phyloP scores from a whole-genome alignment of 2,113 vertebrate genomes.

The Columbina picui region DNA sequence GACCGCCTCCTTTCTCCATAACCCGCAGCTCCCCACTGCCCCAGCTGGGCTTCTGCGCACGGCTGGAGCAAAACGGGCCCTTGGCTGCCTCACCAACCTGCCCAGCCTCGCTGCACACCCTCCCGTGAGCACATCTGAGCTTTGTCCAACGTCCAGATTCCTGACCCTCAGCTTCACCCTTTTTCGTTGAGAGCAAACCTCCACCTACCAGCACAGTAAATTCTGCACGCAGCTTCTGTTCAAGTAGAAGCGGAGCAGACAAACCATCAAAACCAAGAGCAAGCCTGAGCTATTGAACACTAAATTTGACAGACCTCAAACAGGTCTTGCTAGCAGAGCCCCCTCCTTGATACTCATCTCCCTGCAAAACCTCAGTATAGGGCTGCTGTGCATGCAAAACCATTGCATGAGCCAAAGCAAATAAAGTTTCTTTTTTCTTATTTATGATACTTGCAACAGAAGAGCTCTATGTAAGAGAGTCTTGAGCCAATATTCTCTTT shows the following conservation, averaged over 20 bases:
- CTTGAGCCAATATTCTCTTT: neutral
- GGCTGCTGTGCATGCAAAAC: neutral
- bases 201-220: neutral
- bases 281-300: neutral
- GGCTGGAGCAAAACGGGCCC: neutral
- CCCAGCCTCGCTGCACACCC: fast-evolving
- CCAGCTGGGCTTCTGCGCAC: neutral
- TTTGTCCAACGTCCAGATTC: neutral
- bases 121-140: fast-evolving
- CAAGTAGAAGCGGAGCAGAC: neutral
- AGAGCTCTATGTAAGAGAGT: neutral
- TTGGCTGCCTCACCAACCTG: neutral
- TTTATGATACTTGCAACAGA: neutral
- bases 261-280: neutral
- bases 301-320: neutral
- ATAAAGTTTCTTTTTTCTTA: neutral
- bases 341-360: neutral
- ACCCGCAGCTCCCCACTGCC: neutral
- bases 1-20: constrained; percentile 12
- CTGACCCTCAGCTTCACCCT: neutral
- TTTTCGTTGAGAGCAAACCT: neutral
- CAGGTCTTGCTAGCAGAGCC: neutral
- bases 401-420: neutral
- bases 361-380: neutral
- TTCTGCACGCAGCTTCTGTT: neutral